phyloP scores from a whole-genome alignment of 2,113 vertebrate genomes.

The Chunga burmeisteri region DNA sequence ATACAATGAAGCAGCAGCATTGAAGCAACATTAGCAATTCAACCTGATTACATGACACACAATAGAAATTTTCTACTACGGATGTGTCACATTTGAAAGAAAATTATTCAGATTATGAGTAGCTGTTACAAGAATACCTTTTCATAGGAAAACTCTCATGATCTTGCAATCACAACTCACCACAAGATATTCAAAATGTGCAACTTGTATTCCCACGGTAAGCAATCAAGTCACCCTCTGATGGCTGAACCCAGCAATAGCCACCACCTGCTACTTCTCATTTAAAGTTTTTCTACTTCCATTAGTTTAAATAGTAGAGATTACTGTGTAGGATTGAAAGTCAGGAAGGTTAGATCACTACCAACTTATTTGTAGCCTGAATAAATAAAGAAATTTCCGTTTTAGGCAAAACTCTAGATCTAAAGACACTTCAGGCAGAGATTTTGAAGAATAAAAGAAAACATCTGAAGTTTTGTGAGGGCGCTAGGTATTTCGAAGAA shows the following conservation, averaged over 20 bases:
- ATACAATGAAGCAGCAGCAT: constrained; percentile 20
- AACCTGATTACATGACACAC: constrained; percentile 12
- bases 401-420: background rate
- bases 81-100: constrained; percentile 7
- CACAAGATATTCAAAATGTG: background rate
- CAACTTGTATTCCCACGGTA: background rate
- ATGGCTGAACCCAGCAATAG: background rate
- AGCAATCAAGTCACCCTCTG: background rate
- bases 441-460: background rate
- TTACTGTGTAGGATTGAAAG: background rate
- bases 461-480: background rate
- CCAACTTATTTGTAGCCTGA: background rate
- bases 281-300: background rate
- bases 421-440: background rate
- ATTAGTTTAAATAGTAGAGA: background rate
- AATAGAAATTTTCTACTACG: constrained; percentile 4
- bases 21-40: constrained; percentile 20
- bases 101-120: constrained; percentile 35
- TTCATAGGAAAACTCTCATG: background rate
- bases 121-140: constrained; percentile 10
- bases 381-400: background rate
- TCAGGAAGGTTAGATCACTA: background rate
- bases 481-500: background rate
- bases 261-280: background rate
- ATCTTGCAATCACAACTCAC: constrained; percentile 19